A percentile compares a stretch with the other conserved stretches of the same genome.
Conservation (phyloP, 2,113 vertebrate genomes). For the Psittacara wagleri region DNA sequence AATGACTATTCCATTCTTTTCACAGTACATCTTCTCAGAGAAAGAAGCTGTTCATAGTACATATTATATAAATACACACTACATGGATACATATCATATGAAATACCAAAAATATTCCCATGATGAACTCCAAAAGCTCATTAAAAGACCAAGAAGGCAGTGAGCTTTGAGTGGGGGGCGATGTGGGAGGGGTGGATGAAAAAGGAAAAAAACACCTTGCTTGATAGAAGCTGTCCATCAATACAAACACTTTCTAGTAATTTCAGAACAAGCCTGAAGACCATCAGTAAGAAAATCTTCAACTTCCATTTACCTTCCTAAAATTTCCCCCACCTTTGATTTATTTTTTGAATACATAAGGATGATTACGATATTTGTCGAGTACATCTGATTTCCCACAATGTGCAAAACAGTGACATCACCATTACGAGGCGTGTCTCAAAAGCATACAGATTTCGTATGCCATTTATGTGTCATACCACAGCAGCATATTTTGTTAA, state of each 20-base stretch:
- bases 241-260: background rate
- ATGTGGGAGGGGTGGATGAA: background rate
- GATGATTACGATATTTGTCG: background rate
- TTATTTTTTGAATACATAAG: background rate
- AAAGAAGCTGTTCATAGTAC: background rate
- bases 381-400: background rate
- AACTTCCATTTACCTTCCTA: background rate
- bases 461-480: background rate
- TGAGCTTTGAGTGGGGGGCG: background rate
- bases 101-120: background rate
- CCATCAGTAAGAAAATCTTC: background rate
- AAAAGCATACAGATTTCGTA: background rate
- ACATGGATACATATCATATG: too few relatives aligned
- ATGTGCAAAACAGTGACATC: background rate
- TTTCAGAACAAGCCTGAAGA: background rate
- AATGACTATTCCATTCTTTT: background rate
- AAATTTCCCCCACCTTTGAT: background rate
- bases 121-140: background rate
- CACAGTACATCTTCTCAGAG: background rate
- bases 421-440: background rate
- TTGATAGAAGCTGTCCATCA: background rate
- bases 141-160: background rate
- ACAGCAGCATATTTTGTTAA: slow-evolving; percentile 17
- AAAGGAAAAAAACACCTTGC: background rate
- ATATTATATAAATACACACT: too few relatives aligned